Conservation (phyloP, 92 coral and sea anemone species). For the Scolanthus callimorphus region DNA sequence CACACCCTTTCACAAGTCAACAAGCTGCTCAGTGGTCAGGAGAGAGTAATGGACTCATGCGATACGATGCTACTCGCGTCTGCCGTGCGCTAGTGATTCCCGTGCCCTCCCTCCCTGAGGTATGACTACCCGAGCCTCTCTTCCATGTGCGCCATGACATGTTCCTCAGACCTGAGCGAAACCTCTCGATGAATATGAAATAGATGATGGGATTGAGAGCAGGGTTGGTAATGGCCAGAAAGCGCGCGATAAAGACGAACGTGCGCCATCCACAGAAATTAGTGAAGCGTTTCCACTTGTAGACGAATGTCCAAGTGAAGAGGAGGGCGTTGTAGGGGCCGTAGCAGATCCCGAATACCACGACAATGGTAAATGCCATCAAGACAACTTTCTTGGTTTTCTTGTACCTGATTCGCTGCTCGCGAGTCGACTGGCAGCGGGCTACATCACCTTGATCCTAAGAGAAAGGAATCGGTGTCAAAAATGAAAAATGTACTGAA, state of each 20-base stretch:
- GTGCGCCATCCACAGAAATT: slow-evolving; percentile 3
- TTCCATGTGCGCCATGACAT: background rate
- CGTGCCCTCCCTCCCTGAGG: slow-evolving; percentile 2
- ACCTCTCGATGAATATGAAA: slow-evolving; percentile 30
- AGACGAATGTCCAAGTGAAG: slow-evolving; percentile 1
- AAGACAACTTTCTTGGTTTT: slow-evolving; percentile 20
- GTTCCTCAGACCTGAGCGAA: slow-evolving; percentile 10
- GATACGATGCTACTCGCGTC: background rate
- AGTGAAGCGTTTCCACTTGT: background rate
- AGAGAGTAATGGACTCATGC: background rate
- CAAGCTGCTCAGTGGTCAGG: too few species aligned
- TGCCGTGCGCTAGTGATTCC: background rate
- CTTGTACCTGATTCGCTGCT: slow-evolving; percentile 17
- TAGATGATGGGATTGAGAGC: slow-evolving; percentile 31
- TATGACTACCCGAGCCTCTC: background rate
- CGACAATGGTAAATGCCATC: slow-evolving; percentile 23
- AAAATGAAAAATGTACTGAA: too few species aligned
- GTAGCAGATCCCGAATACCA: slow-evolving; percentile 31
- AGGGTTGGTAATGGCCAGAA: slow-evolving; percentile 19
- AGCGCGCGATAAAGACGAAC: slow-evolving; percentile 7
- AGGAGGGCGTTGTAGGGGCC: slow-evolving; percentile 12
- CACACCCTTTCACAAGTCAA: too few species aligned
- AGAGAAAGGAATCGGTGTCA: too few species aligned
- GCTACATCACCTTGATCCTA: slow-evolving; percentile 23
- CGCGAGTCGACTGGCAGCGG: slow-evolving; percentile 12